Evolutionary conservation across 2,888 invertebrate species (phyloP), one percentile per base, ranked within the genome.

Genomic region (Ichneumoninae sp.): DNA sequence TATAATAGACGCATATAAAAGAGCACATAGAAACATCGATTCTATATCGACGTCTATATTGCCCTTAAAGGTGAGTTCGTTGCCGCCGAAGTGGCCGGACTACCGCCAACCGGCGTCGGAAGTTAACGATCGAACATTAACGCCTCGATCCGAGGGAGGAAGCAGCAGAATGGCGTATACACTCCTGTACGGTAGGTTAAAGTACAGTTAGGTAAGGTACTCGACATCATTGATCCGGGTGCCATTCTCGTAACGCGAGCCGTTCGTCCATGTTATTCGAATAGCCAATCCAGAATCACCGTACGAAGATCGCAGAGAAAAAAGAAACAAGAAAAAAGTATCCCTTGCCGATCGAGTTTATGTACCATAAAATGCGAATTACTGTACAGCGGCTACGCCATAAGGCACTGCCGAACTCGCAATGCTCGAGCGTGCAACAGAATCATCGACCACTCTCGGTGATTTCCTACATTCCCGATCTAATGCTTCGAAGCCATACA

Each of bases 331-430:
- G 40, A 71, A 36, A 30, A 75, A 36, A 33, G 66, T 60, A 68
- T 52, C 68, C 54, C 71, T 84, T 76, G 80, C 86, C 87, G 89
- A 88, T 88, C 86, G 87, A 86, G 85, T 90, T 91, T 91, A 91
- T 91, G 89, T 77, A 79, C 90, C 91, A 90, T 91, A 90, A 91
- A 91, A 91, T 88, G 77, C 86, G 87, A 89, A 91, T 90, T 87
- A 87, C 87, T 47, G 44, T 76, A 76, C 65, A 80, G 50, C 74
- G 80, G 69, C 71, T 72, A 66, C 36, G 78, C 82, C 78, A 84
- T 82, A 78, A 75, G 78, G 70, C 70, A 7, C 36, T 16, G 65
- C 50, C 60, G 60, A 30, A 69, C 62, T 26, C 22, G 26, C 19
- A 10, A 26, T 66, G 65, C 78, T 60, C 50, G 66, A 50, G 62